phyloP scores from a whole-genome alignment of 1,140 invertebrate genomes.

The Megathymus violae region DNA sequence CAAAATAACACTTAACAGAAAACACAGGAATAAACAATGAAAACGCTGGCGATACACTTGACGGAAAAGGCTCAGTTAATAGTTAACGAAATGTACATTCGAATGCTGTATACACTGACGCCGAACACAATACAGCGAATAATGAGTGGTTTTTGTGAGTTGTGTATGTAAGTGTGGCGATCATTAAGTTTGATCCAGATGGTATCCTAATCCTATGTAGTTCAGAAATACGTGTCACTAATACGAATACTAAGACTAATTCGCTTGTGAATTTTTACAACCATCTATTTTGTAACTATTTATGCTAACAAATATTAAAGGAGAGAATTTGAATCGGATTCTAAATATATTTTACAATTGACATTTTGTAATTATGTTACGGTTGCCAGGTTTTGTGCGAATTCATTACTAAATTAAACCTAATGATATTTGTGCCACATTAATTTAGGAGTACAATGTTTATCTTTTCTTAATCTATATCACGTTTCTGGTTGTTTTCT shows the following conservation, averaged over 20 bases:
- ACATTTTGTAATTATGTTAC: constrained; percentile 29
- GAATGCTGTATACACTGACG: constrained; percentile 72
- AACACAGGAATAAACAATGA: constrained; percentile 68
- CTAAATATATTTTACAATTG: constrained; percentile 37
- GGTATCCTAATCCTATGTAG: constrained; percentile 38
- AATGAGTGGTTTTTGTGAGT: constrained; percentile 57
- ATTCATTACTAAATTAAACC: constrained; percentile 50
- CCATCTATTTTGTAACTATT: constrained; percentile 32
- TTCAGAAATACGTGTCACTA: constrained; percentile 9
- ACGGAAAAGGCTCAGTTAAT: constrained; percentile 65
- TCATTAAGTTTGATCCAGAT: constrained; percentile 31
- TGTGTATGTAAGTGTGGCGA: constrained; percentile 46
- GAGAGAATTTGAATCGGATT: constrained; percentile 1
- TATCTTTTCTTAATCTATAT: constrained; percentile 55
- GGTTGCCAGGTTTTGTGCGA: constrained; percentile 19
- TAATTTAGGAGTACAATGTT: constrained; percentile 38
- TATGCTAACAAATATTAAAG: constrained; percentile 39
- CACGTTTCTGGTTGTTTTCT: constrained; percentile 56
- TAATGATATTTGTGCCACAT: constrained; percentile 60
- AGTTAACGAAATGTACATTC: constrained; percentile 64
- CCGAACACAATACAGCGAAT: constrained; percentile 50
- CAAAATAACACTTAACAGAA: constrained; percentile 67
- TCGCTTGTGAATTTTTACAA: constrained; percentile 23
- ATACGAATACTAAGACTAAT: constrained; percentile 3
- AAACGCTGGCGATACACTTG: constrained; percentile 65